A percentile compares a stretch with the other conserved stretches of the same genome.
Evolutionary conservation across 1,140 invertebrate species (phyloP).

Genomic region (Macrobrachium nipponense): DNA sequence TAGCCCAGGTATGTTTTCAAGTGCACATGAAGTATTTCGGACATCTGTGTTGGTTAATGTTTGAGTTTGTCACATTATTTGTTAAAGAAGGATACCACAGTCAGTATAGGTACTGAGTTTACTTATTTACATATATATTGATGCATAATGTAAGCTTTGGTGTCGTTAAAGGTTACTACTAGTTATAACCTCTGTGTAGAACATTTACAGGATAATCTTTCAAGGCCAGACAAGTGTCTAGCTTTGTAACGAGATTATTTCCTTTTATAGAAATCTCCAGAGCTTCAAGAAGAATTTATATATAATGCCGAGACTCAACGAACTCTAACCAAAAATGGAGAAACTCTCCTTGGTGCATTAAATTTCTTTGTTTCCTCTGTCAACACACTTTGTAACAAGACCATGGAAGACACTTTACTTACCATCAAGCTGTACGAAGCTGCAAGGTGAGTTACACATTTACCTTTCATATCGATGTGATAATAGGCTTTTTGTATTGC

Average conservation of each 20-base stretch:
- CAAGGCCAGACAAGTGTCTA: too few species aligned
- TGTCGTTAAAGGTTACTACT: too few species aligned
- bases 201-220: too few species aligned
- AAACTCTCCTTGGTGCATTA: constrained; percentile 88
- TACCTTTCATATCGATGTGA: constrained; percentile 71
- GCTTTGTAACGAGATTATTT: constrained; percentile 66
- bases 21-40: background rate
- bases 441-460: constrained; percentile 49
- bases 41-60: background rate
- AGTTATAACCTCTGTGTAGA: too few species aligned
- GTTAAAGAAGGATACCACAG: too few species aligned
- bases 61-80: background rate
- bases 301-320: constrained; percentile 96
- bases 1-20: constrained; percentile 76
- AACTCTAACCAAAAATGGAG: constrained; percentile 93
- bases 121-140: too few species aligned
- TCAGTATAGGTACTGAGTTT: too few species aligned
- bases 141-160: too few species aligned
- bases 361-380: constrained; percentile 97
- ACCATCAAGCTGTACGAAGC: constrained; percentile 75
- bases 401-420: constrained; percentile 48
- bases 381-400: constrained; percentile 75
- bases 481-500: too few species aligned
- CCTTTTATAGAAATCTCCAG: constrained; percentile 72
- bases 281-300: constrained; percentile 93